Evolutionary conservation across 2,888 invertebrate genomes (phyloP).

Genomic region (Chrysopilus asiliformis): DNA sequence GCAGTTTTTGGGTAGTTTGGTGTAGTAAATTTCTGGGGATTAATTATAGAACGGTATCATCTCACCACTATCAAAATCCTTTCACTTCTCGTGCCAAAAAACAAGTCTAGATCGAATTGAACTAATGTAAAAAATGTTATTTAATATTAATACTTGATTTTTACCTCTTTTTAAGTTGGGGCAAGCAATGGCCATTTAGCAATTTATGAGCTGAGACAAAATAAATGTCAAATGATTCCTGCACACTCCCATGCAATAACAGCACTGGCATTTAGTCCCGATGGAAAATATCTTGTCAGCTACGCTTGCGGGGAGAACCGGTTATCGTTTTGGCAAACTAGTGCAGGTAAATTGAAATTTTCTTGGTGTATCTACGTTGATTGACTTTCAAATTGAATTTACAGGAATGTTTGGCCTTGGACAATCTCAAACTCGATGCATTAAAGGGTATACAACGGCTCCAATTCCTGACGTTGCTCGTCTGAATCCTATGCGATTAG

Average conservation of each 20-base stretch:
- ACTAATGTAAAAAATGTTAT: conserved; percentile 4
- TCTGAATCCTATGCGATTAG: conserved; percentile 77
- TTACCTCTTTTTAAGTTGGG: conserved; percentile 39
- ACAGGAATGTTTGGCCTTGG: conserved; percentile 92
- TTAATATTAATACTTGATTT: background rate
- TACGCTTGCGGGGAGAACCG: conserved; percentile 90
- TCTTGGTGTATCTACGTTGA: too few species aligned
- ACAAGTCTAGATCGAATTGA: too few species aligned
- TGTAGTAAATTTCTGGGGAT: too few species aligned
- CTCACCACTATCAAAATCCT: too few species aligned
- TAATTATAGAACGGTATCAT: too few species aligned
- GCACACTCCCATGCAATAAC: conserved; percentile 86
- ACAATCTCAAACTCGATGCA: conserved; percentile 90
- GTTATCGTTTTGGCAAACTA: conserved; percentile 96
- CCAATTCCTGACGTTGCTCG: conserved; percentile 80
- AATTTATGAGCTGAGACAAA: conserved; percentile 88
- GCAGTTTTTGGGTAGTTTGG: too few species aligned
- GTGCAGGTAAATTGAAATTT: conserved; percentile 61
- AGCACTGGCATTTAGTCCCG: conserved; percentile 90
- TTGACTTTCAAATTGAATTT: background rate
- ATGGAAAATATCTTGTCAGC: conserved; percentile 93
- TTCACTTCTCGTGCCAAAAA: too few species aligned
- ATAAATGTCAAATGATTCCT: conserved; percentile 85
- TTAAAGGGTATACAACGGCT: conserved; percentile 88
- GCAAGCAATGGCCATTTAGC: conserved; percentile 86